Conservation (phyloP, 2,888 invertebrate species). For the Drosophila recens region DNA sequence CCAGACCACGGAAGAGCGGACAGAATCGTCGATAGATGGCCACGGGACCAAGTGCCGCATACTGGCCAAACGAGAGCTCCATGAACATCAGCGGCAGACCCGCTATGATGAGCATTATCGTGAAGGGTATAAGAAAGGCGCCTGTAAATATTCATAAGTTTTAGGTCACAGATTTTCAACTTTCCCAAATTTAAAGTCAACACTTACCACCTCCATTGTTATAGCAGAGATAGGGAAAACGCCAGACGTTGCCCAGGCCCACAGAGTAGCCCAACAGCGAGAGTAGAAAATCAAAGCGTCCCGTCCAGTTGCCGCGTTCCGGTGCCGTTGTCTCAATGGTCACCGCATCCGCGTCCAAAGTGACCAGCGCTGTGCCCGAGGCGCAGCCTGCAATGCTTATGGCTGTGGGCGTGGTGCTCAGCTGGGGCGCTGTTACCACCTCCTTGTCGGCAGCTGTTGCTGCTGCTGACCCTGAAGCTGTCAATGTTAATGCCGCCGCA, state of each 20-base stretch:
- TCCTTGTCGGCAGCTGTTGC: constrained; percentile 30
- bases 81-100: constrained; percentile 93
- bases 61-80: constrained; percentile 94
- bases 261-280: constrained; percentile 91
- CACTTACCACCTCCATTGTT: constrained; percentile 90
- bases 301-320: constrained; percentile 90
- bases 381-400: constrained; percentile 81
- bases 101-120: constrained; percentile 92
- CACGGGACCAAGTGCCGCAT: constrained; percentile 91
- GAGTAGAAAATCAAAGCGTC: constrained; percentile 90
- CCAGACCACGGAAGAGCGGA: constrained; percentile 89
- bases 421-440: constrained; percentile 36
- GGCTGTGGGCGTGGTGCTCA: constrained; percentile 72
- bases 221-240: constrained; percentile 91
- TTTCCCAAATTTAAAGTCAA: neutral
- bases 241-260: constrained; percentile 91
- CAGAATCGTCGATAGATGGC: constrained; percentile 92
- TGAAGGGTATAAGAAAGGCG: constrained; percentile 93
- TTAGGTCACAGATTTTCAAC: neutral
- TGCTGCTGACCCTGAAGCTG: constrained; percentile 27
- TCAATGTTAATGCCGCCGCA: constrained; percentile 55
- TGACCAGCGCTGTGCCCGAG: constrained; percentile 81
- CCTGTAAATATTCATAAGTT: constrained; percentile 85
- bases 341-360: constrained; percentile 67
- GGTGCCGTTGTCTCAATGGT: constrained; percentile 81